Conservation (phyloP, 2,797 vertebrate species). For the Coreius guichenoti region DNA sequence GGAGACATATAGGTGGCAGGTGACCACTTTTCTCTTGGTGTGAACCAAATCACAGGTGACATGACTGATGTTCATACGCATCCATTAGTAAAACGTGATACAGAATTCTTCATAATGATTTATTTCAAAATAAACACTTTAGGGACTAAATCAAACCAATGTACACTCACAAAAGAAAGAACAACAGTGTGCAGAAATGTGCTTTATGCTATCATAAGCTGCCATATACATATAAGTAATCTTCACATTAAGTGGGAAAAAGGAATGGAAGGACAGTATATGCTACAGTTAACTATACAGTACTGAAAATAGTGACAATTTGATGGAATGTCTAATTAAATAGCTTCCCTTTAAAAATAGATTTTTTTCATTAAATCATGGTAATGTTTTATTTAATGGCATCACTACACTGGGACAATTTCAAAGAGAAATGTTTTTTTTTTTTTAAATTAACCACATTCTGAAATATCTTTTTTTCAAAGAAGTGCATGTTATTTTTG, state of each 20-base stretch:
- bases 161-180: conserved; percentile 42
- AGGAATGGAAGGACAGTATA: conserved; percentile 69
- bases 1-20: not conserved
- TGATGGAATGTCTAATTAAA: not conserved
- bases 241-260: conserved; percentile 64
- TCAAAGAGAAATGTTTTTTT: not conserved
- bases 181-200: conserved; percentile 44
- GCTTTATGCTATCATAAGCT: conserved; percentile 54
- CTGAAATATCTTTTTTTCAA: conserved; percentile 4
- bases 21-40: not conserved
- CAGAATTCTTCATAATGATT: conserved; percentile 49
- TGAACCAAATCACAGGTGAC: not conserved
- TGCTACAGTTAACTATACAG: conserved; percentile 43
- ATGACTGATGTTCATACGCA: not conserved
- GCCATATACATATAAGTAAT: conserved; percentile 58
- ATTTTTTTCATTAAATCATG: not conserved
- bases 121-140: conserved; percentile 54
- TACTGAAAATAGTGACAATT: not conserved
- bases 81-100: conserved; percentile 16
- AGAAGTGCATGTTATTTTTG: conserved; percentile 22
- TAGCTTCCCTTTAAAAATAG: not conserved
- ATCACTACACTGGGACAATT: not conserved
- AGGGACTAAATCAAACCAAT: conserved; percentile 47
- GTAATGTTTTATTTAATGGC: not conserved
- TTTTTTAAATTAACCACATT: not conserved